These are phyloP conservation scores for Carassius auratus DNA, from an alignment of 2,113 vertebrate genomes.

Conservation along the genomic window DNA sequence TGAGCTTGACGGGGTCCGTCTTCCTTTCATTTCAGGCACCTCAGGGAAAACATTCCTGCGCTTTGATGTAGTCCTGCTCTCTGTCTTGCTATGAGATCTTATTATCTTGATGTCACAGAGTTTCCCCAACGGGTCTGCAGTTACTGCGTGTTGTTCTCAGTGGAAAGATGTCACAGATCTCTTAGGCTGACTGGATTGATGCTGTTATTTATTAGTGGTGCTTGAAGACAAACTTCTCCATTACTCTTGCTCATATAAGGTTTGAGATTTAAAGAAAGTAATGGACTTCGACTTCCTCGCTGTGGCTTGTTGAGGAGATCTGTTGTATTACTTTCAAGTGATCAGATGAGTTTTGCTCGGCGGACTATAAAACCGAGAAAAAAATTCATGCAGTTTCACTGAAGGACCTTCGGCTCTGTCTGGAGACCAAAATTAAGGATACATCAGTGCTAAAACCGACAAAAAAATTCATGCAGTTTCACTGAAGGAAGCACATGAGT, in stretches of 20 bases:
- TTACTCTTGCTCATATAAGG: too few species aligned
- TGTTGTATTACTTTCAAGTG: neutral
- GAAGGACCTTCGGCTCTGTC: neutral
- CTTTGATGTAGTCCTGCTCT: constrained; percentile 19
- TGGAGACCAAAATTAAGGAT: neutral
- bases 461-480: neutral
- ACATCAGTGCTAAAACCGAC: neutral
- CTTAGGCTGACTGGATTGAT: neutral
- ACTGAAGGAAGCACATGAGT: neutral
- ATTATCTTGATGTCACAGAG: constrained; percentile 20
- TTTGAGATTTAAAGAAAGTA: neutral
- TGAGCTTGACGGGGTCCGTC: neutral
- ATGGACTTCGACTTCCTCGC: neutral
- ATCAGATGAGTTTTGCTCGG: neutral
- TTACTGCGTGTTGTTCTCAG: neutral
- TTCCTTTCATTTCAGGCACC: constrained; percentile 16
- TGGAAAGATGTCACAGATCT: neutral
- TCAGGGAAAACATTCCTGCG: constrained; percentile 7
- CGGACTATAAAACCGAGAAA: neutral
- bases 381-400: neutral
- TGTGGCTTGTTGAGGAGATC: neutral
- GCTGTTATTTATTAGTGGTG: too few species aligned
- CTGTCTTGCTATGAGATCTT: constrained; percentile 7
- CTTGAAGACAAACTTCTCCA: too few species aligned
- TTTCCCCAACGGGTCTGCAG: neutral